Percentiles rank a stretch among this genome's conserved stretches.
These are phyloP conservation scores for Mythimna impura DNA, from an alignment of 2,888 invertebrate genomes.

Conservation along the genomic window DNA sequence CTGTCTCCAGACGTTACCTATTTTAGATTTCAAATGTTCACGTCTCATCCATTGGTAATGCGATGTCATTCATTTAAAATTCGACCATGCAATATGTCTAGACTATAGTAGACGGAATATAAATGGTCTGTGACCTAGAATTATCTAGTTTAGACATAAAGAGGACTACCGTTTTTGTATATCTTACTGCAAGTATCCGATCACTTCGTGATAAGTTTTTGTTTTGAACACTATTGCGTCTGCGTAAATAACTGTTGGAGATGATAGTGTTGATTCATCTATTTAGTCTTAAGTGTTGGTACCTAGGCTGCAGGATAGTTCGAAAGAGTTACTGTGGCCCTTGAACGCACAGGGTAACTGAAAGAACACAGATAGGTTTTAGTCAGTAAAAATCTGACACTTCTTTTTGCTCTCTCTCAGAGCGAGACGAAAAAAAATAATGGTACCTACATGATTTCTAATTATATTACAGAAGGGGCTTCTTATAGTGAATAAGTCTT, in stretches of 20 bases:
- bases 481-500: constrained; percentile 9
- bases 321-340: no score
- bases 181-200: constrained; percentile 55
- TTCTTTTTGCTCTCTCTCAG: no score
- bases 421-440: no score
- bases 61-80: constrained; percentile 87
- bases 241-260: constrained; percentile 14
- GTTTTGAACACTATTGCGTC: constrained; percentile 25
- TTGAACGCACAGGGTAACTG: no score
- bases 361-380: no score
- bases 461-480: constrained; percentile 3
- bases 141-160: constrained; percentile 76
- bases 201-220: constrained; percentile 41
- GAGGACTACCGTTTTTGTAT: constrained; percentile 61
- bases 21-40: constrained; percentile 87
- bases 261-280: neutral
- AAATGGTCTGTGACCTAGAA: constrained; percentile 89
- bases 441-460: constrained; percentile 4
- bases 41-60: constrained; percentile 88
- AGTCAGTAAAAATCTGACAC: no score
- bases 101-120: constrained; percentile 86
- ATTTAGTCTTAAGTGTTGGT: constrained; percentile 7
- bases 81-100: constrained; percentile 90
- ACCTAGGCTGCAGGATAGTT: neutral
- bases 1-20: constrained; percentile 82